These are phyloP conservation scores for Eumerus sabulonum DNA, from an alignment of 2,888 invertebrate species.

Conservation along the genomic window DNA sequence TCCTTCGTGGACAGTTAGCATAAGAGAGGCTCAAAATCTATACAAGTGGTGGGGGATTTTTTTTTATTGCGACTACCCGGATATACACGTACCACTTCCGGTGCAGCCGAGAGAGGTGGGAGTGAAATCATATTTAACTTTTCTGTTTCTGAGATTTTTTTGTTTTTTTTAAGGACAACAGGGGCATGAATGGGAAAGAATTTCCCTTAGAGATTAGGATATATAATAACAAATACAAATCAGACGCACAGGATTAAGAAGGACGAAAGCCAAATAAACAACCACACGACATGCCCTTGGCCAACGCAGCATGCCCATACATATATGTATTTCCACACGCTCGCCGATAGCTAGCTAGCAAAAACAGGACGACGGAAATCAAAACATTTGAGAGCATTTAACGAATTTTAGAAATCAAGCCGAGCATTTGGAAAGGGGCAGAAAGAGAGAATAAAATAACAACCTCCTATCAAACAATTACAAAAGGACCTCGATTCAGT, in stretches of 20 bases:
- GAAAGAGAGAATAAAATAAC: conserved; percentile 19
- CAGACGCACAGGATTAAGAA: conserved; percentile 4
- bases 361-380: conserved; percentile 53
- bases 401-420: conserved; percentile 21
- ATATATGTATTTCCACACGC: too few relatives aligned
- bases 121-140: conserved; percentile 52
- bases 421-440: too few relatives aligned
- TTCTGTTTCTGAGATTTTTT: conserved; percentile 3
- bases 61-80: conserved; percentile 1
- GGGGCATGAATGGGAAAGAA: conserved; percentile 16
- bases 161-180: background rate
- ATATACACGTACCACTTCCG: background rate
- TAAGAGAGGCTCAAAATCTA: conserved; percentile 49
- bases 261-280: conserved; percentile 60
- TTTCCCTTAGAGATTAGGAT: conserved; percentile 54
- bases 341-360: background rate
- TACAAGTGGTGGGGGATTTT: conserved; percentile 39
- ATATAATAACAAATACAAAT: conserved; percentile 60
- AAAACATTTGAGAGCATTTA: conserved; percentile 65
- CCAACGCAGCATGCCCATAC: conserved; percentile 14
- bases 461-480: conserved; percentile 65
- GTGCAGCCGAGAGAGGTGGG: background rate
- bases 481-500: conserved; percentile 28
- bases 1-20: conserved; percentile 43
- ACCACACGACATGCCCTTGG: conserved; percentile 37